A percentile compares a stretch with the other conserved stretches of the same genome.
Evolutionary conservation across 2,888 invertebrate species (phyloP).

Genomic region (Eupithecia insigniata): DNA sequence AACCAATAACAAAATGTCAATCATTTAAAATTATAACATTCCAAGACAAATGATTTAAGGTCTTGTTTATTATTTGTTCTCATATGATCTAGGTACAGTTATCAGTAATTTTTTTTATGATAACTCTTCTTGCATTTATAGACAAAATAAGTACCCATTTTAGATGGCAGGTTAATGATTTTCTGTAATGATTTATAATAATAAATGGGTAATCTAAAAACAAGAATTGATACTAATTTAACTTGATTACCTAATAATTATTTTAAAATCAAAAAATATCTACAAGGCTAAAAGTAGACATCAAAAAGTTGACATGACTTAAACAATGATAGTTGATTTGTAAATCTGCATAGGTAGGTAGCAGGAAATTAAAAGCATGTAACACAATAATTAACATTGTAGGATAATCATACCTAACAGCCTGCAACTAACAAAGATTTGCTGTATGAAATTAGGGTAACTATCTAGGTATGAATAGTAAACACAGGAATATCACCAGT

Average conservation of each 20-base stretch:
- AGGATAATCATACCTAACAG: conserved; percentile 31
- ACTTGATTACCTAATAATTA: conserved; percentile 10
- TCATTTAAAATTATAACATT: conserved; percentile 70
- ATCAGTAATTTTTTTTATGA: background rate
- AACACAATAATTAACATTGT: conserved; percentile 52
- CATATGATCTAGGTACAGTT: background rate
- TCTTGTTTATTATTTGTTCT: conserved; percentile 21
- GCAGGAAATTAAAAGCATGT: conserved; percentile 42
- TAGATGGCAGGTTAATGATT: background rate
- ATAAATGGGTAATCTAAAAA: background rate
- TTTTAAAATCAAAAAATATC: conserved; percentile 8
- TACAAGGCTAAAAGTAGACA: conserved; percentile 22
- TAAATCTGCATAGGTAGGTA: conserved; percentile 21
- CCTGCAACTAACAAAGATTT: conserved; percentile 23
- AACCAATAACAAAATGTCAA: conserved; percentile 77
- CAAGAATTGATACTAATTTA: conserved; percentile 3
- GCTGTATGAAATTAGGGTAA: conserved; percentile 30
- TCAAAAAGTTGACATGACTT: conserved; percentile 20
- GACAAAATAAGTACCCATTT: conserved; percentile 1
- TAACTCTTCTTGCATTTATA: background rate
- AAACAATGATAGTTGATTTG: conserved; percentile 19
- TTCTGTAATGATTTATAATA: background rate
- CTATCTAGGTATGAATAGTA: conserved; percentile 38
- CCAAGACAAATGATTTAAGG: conserved; percentile 54
- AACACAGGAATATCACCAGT: conserved; percentile 67